Base-by-base conservation (phyloP, 2,888 invertebrate genomes). In the Tanytarsus gracilentus region DNA sequence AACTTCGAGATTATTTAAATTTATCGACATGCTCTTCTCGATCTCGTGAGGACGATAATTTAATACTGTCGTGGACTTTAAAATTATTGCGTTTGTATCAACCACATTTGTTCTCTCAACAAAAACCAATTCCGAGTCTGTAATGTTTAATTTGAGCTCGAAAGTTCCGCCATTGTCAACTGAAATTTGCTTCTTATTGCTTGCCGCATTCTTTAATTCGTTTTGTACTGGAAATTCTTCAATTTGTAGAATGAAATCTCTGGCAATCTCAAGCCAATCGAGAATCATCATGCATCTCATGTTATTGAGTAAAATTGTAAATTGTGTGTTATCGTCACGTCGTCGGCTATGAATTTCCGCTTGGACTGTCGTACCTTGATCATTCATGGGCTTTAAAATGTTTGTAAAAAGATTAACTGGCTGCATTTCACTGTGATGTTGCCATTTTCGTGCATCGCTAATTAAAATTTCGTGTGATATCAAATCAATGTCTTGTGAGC, bases 31-130 rank as follows among this genome's bases (percentile, higher is more conserved):
- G 0, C 91, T 89, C 69, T 86, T 85, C 66, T 82, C 82, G 18
- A 75, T 74, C 64, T 83, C 80, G 63, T 81, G 75, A 6, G 84
- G 80, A 39, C 86, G 82, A 71, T 89, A 94, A 1, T 87, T 84
- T 56, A 95, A 75, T 14, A 94, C 88, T 0, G 94, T 91, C 7
- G 95, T 95, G 65, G 90, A 89, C 84, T 86, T 86, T 14, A 96
- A 77, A 68, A 98, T 95, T 9, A 98, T 88, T 1, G 97, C 95
- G 71, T 93, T 93, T 1, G 95, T 90, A 71, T 97, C 94, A 77
- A 83, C 81, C 14, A 86, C 79, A 0, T 90, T 84, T 1, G 89
- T 84, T 70, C 96, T 88, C 72, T 98, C 97, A 1, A 98, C 88
- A 30, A 97, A 80, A 29, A 98, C 92, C 61, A 98, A 77, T 75